These are phyloP conservation scores for Dryas iulia DNA, from an alignment of 1,140 invertebrate species.

Conservation along the genomic window DNA sequence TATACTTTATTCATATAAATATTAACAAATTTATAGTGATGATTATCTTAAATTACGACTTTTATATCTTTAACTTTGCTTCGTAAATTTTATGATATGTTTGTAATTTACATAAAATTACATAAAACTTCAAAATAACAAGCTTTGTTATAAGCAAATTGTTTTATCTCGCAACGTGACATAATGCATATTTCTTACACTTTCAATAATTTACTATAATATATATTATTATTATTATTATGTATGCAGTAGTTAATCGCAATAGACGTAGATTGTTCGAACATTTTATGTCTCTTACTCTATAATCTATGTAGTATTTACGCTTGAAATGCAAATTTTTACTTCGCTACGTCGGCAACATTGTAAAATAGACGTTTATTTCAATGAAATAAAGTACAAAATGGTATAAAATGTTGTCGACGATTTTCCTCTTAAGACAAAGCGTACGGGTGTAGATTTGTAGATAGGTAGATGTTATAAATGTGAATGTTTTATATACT, in stretches of 20 bases:
- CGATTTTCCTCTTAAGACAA: conserved; percentile 33
- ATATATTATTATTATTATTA: conserved; percentile 24
- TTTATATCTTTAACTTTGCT: background rate
- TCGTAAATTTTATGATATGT: background rate
- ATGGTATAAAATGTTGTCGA: conserved; percentile 35
- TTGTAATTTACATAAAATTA: background rate
- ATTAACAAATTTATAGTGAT: too few relatives aligned
- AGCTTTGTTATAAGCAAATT: background rate
- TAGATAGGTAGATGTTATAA: conserved; percentile 76
- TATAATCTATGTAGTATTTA: conserved; percentile 33
- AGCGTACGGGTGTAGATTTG: conserved; percentile 41
- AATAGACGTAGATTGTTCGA: conserved; percentile 65
- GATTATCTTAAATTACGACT: background rate
- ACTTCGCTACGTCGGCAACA: conserved; percentile 32
- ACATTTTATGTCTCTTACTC: conserved; percentile 12
- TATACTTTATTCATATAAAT: background rate
- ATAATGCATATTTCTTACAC: conserved; percentile 22
- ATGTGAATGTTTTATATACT: conserved; percentile 62
- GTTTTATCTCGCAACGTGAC: background rate
- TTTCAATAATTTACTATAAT: conserved; percentile 8
- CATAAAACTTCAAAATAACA: too few relatives aligned
- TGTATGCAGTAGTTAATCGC: conserved; percentile 53
- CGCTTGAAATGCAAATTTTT: conserved; percentile 47
- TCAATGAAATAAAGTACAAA: background rate
- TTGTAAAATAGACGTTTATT: conserved; percentile 22